These are phyloP conservation scores for Choristoneura fumiferana DNA, from an alignment of 1,140 invertebrate species.

Conservation along the genomic window DNA sequence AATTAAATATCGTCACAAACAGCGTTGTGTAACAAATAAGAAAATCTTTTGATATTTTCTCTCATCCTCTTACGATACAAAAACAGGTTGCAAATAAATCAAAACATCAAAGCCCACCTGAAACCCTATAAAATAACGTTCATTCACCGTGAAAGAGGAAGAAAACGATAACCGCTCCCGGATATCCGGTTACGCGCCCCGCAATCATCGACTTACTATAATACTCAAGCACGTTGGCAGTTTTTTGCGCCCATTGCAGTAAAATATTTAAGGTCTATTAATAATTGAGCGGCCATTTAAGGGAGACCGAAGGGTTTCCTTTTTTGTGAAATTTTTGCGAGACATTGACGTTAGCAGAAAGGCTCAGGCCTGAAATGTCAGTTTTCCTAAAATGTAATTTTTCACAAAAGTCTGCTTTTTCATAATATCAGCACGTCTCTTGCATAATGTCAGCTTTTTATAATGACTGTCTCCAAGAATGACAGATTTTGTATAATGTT, in stretches of 20 bases:
- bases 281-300: no score
- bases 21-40: background rate
- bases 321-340: no score
- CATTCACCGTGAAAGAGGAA: constrained; percentile 33
- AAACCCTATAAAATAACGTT: constrained; percentile 44
- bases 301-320: no score
- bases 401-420: no score
- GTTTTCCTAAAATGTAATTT: no score
- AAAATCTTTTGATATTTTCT: constrained; percentile 13
- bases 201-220: constrained; percentile 16
- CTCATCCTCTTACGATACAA: constrained; percentile 19
- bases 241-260: constrained; percentile 9
- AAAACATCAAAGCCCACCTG: constrained; percentile 36
- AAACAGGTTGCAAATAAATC: constrained; percentile 34
- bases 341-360: no score
- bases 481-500: no score
- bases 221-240: background rate
- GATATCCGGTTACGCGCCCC: constrained; percentile 51
- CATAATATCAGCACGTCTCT: no score
- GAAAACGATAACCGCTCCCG: constrained; percentile 45
- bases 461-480: no score
- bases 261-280: background rate
- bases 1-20: constrained; percentile 5
- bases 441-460: no score
- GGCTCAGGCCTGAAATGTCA: no score